Percentiles rank a stretch among this genome's conserved stretches.
Conservation (phyloP, 1,140 invertebrate species). For the Leptestheria dahalacensis region DNA sequence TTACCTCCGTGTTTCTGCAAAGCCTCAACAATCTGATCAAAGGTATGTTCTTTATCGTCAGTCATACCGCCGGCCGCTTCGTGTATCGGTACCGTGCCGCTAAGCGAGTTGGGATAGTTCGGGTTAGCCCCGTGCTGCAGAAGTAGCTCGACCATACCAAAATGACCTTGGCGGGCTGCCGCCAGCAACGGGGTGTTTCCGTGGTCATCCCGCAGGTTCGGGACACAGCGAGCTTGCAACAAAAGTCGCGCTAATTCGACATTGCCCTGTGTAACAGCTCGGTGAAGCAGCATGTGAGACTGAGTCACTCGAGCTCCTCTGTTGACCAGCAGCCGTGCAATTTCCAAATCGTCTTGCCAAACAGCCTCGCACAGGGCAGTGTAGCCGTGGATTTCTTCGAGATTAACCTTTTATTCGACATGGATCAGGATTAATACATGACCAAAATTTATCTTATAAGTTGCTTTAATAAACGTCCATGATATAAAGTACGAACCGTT, state of each 20-base stretch:
- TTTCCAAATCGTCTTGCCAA: slow-evolving; percentile 29
- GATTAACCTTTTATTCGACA: slow-evolving; percentile 28
- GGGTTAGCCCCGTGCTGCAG: slow-evolving; percentile 43
- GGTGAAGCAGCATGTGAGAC: slow-evolving; percentile 39
- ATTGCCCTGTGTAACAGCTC: slow-evolving; percentile 34
- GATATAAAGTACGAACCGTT: too few relatives aligned
- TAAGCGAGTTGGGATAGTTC: slow-evolving; percentile 38
- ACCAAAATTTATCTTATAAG: too few relatives aligned
- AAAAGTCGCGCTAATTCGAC: slow-evolving; percentile 33
- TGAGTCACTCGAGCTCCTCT: slow-evolving; percentile 39
- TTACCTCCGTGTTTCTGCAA: slow-evolving; percentile 31
- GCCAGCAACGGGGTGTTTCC: slow-evolving; percentile 43
- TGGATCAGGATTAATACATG: too few relatives aligned
- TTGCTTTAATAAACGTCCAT: too few relatives aligned
- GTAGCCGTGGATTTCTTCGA: slow-evolving; percentile 38
- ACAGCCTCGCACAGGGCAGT: slow-evolving; percentile 39
- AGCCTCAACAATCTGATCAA: slow-evolving; percentile 30
- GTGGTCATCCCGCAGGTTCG: slow-evolving; percentile 35
- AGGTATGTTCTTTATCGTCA: slow-evolving; percentile 25
- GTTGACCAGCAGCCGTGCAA: slow-evolving; percentile 32
- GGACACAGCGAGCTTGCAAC: slow-evolving; percentile 32
- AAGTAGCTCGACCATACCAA: slow-evolving; percentile 48
- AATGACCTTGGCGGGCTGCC: slow-evolving; percentile 44
- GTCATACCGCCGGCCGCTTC: slow-evolving; percentile 31
- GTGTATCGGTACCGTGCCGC: slow-evolving; percentile 37